Percentiles rank a stretch among this genome's conserved stretches.
phyloP scores from a whole-genome alignment of 2,113 vertebrate genomes.

The Myrmecobius fasciatus region DNA sequence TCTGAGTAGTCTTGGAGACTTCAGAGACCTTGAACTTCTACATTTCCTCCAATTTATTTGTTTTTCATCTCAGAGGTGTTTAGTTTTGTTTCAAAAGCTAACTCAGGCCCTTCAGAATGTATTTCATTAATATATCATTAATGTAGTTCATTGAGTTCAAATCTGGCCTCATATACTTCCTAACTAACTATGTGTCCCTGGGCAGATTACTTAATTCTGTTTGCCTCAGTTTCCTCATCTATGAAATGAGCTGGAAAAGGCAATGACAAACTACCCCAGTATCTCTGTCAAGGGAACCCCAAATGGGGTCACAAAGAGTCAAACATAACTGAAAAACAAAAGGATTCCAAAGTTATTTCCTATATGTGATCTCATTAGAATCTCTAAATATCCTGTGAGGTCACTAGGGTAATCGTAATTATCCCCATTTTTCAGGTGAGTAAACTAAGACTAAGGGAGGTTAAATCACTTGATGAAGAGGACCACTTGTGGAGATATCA shows the following conservation, averaged over 20 bases:
- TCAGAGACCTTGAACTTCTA: not conserved
- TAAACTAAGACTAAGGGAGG: not conserved
- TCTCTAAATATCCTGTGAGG: not conserved
- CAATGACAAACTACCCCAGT: not conserved
- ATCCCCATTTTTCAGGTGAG: not conserved
- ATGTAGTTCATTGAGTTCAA: not conserved
- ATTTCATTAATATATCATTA: not conserved
- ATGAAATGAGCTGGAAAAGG: not conserved
- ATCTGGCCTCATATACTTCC: not conserved
- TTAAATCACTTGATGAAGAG: not conserved
- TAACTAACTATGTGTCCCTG: not conserved
- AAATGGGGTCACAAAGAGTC: not conserved
- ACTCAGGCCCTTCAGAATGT: not conserved
- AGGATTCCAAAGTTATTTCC: not conserved
- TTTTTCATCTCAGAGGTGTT: constrained; percentile 17
- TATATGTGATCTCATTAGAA: not conserved
- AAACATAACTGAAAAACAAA: not conserved
- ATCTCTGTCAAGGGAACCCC: not conserved
- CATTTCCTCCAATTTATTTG: constrained; percentile 17
- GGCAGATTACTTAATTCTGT: not conserved
- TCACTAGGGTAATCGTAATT: not conserved
- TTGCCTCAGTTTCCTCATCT: not conserved
- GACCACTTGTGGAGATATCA: not conserved
- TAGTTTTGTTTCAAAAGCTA: not conserved
- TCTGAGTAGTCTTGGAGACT: constrained; percentile 14